Conservation (phyloP, 2,797 vertebrate species). For the Hapalemur alaotrensis region DNA sequence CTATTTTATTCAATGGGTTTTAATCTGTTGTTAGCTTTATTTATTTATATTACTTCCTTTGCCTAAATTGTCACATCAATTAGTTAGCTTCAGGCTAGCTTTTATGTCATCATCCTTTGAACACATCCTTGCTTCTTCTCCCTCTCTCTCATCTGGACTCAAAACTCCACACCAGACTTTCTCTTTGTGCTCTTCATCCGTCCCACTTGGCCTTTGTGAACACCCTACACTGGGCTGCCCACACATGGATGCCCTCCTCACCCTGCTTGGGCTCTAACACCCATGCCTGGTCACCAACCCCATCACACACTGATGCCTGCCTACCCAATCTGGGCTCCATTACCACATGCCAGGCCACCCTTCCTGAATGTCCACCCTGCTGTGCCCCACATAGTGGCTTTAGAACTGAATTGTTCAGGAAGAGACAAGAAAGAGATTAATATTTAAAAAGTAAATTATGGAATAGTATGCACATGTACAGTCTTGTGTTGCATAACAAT, state of each 20-base stretch:
- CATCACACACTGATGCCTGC: neutral
- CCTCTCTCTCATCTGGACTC: neutral
- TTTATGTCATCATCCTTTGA: neutral
- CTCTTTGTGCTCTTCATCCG: neutral
- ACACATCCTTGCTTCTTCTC: neutral
- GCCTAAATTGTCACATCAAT: neutral
- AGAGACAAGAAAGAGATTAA: neutral
- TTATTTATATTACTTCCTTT: neutral
- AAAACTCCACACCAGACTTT: neutral
- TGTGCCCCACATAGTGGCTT: neutral
- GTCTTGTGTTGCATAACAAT: neutral
- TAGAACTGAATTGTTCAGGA: neutral
- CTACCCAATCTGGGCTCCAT: neutral
- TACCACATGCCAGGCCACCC: neutral
- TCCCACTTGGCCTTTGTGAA: neutral
- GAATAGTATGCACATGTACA: neutral
- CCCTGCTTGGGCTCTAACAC: neutral
- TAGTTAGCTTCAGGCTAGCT: neutral
- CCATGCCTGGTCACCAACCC: neutral
- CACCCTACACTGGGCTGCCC: neutral
- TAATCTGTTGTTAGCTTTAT: neutral
- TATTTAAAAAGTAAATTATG: slow-evolving; percentile 5
- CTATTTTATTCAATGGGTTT: slow-evolving; percentile 24
- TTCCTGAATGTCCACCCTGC: neutral
- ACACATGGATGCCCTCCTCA: neutral